Percentiles rank a stretch among this genome's conserved stretches.
These are phyloP conservation scores for Anarhynchus alexandrinus DNA, from an alignment of 2,113 vertebrate genomes.

Conservation along the genomic window DNA sequence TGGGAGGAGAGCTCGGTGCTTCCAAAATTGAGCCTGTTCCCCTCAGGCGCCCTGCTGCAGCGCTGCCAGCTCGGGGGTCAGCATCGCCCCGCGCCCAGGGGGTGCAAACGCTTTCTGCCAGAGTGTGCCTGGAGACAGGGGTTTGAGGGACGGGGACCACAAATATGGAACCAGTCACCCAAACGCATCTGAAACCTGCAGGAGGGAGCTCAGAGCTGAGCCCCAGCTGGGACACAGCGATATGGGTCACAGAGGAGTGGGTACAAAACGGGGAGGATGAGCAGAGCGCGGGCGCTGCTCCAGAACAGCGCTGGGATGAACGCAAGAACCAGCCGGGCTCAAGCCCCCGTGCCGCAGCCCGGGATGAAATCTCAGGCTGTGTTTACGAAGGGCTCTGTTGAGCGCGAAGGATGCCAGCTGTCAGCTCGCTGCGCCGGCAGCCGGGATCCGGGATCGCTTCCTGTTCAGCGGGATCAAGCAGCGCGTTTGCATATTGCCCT, in stretches of 20 bases:
- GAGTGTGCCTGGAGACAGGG: not conserved
- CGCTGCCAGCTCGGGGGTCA: not conserved
- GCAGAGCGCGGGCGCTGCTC: fast-evolving
- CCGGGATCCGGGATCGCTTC: not conserved
- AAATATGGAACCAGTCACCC: fast-evolving
- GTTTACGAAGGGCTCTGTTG: fast-evolving
- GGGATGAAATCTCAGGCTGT: not conserved
- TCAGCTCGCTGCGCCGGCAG: not conserved
- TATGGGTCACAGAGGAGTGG: fast-evolving
- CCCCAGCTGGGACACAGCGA: fast-evolving
- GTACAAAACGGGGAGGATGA: fast-evolving
- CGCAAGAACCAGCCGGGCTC: not conserved
- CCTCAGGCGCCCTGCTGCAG: not conserved
- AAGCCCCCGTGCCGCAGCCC: fast-evolving
- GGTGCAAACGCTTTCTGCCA: fast-evolving
- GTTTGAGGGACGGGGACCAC: not conserved
- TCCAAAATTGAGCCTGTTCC: not conserved
- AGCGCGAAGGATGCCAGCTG: not conserved
- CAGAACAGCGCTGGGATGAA: fast-evolving
- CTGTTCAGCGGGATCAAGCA: not conserved
- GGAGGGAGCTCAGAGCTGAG: not conserved
- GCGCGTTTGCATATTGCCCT: fast-evolving
- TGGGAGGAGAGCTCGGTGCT: not conserved
- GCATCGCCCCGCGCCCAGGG: not conserved
- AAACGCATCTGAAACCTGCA: fast-evolving